Conservation (phyloP, 2,797 vertebrate genomes). For the Enteromius unitaeniatus region DNA sequence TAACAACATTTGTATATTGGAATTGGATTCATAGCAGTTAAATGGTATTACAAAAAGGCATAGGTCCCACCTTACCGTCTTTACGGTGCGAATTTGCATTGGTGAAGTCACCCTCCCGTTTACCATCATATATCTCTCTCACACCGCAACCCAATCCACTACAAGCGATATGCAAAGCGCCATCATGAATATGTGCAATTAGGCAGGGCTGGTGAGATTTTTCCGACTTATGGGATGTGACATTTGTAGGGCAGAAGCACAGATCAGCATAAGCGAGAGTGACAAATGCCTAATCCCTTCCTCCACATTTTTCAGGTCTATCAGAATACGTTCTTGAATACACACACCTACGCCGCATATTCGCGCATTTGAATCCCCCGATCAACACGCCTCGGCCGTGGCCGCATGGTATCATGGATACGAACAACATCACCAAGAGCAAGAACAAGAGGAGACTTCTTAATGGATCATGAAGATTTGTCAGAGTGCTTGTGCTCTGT, state of each 20-base stretch:
- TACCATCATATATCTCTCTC: constrained; percentile 72
- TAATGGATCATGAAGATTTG: constrained; percentile 30
- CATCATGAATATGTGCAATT: constrained; percentile 92
- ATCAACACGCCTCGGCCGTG: constrained; percentile 18
- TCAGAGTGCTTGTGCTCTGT: constrained; percentile 43
- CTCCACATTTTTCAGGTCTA: constrained; percentile 71
- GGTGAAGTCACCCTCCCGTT: constrained; percentile 70
- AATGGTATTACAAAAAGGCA: constrained; percentile 57
- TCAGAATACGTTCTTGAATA: constrained; percentile 56
- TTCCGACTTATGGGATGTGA: constrained; percentile 90
- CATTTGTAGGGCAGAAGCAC: constrained; percentile 88
- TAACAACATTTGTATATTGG: neutral
- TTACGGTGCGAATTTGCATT: constrained; percentile 67
- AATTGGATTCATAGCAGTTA: constrained; percentile 66
- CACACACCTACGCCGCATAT: constrained; percentile 36
- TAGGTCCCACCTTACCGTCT: constrained; percentile 64
- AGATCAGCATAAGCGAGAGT: constrained; percentile 85
- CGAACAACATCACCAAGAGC: constrained; percentile 41
- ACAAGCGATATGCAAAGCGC: constrained; percentile 85
- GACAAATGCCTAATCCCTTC: constrained; percentile 89
- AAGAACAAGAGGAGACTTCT: constrained; percentile 47
- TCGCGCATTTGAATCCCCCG: neutral
- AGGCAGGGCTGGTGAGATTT: constrained; percentile 89
- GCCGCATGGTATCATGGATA: constrained; percentile 45
- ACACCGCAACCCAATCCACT: constrained; percentile 67